Evolutionary conservation across 2,888 invertebrate genomes (phyloP), one percentile per base, ranked within the genome.

Genomic region (Corythucha ciliata): DNA sequence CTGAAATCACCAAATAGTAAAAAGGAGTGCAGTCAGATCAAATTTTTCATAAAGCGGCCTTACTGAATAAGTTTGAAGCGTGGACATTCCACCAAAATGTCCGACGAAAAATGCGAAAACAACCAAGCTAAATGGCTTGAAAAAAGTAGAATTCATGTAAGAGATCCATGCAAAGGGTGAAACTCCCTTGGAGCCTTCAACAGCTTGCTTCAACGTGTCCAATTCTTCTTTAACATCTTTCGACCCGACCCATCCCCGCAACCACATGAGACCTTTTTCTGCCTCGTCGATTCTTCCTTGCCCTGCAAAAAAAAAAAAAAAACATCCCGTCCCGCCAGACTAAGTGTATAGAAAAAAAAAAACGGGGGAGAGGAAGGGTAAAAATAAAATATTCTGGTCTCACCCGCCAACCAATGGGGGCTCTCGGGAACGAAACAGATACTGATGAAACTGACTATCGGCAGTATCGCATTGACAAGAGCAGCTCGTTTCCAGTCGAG

Each of bases 341-440:
- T 33, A 6, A 33, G 16, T 16, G n/a, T n/a, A n/a, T n/a, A n/a
- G n/a, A n/a, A n/a, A n/a, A n/a, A n/a, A n/a, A n/a, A n/a, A n/a
- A n/a, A n/a, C n/a, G n/a, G n/a, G n/a, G n/a, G n/a, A n/a, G n/a
- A n/a, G n/a, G n/a, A n/a, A n/a, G n/a, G n/a, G n/a, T n/a, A n/a
- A n/a, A n/a, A n/a, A n/a, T n/a, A 29, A 29, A 29, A 37, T 18
- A 8, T 37, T 7, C 7, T 14, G 37, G 10, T 52, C 53, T 57
- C 59, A 69, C 79, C 74, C 44, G 84, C 76, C 44, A 87, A 69
- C 87, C 87, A 88, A 58, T 82, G 77, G 0, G 87, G 87, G 59
- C 83, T 84, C 67, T 88, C 87, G 0, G 87, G 87, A 4, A 88
- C 77, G 63, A 84, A 76, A 60, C 73, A 79, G 7, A 87, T 69